phyloP scores from a whole-genome alignment of 2,113 vertebrate genomes.

The Aldabrachelys gigantea region DNA sequence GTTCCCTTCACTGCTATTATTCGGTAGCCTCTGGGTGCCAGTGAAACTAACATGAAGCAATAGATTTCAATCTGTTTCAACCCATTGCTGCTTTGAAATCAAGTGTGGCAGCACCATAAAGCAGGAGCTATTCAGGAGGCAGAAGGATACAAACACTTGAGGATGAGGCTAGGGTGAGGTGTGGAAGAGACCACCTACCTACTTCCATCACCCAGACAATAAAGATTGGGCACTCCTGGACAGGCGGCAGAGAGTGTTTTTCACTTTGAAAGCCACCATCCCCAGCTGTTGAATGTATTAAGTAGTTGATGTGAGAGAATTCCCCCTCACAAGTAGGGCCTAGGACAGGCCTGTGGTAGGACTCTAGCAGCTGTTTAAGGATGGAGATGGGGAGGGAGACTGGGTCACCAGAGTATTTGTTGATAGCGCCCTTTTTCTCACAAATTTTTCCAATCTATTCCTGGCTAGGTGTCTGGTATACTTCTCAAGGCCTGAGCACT shows the following conservation, averaged over 20 bases:
- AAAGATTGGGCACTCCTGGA: not conserved
- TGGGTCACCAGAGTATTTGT: not conserved
- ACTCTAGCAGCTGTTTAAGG: not conserved
- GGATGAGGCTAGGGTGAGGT: not conserved
- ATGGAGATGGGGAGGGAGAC: not conserved
- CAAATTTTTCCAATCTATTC: not conserved
- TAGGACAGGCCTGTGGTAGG: not conserved
- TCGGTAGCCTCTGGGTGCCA: not conserved
- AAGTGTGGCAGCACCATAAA: not conserved
- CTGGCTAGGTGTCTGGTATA: not conserved
- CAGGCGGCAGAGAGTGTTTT: too few species aligned
- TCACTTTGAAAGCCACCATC: not conserved
- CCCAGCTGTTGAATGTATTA: not conserved
- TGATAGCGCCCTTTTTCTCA: not conserved
- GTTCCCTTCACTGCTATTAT: not conserved
- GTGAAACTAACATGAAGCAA: not conserved
- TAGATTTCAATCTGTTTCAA: not conserved
- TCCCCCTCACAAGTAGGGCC: not conserved
- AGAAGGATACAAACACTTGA: not conserved
- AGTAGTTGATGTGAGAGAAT: not conserved
- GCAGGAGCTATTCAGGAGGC: not conserved
- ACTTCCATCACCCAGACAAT: not conserved
- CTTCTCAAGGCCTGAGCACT: not conserved
- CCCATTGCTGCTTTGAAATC: not conserved
- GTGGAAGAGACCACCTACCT: not conserved